A percentile compares a stretch with the other conserved stretches of the same genome.
Evolutionary conservation across 2,797 vertebrate species (phyloP).

Genomic region (Spinus olivaceus): DNA sequence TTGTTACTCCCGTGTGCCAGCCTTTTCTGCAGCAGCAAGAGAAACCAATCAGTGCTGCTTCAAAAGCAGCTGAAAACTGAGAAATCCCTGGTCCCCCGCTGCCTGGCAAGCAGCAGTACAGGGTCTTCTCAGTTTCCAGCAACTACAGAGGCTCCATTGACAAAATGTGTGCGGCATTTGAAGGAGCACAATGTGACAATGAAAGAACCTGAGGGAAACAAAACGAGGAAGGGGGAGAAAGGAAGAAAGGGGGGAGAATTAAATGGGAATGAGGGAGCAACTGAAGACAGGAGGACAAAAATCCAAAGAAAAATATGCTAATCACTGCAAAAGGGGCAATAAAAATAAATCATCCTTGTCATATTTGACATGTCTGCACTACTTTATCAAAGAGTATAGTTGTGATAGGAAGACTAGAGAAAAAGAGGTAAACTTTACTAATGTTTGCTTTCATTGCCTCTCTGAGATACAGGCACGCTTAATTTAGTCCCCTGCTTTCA

Average conservation of each 20-base stretch:
- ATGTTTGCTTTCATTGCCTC: not conserved
- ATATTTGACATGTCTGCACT: not conserved
- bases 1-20: conserved; percentile 57
- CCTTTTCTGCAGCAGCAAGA: conserved; percentile 50
- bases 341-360: not conserved
- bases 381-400: not conserved
- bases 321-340: not conserved
- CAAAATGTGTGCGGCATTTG: conserved; percentile 25
- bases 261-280: not conserved
- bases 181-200: conserved; percentile 55
- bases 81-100: conserved; percentile 54
- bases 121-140: conserved; percentile 59
- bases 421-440: not conserved
- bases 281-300: not conserved
- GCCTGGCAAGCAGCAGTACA: conserved; percentile 47
- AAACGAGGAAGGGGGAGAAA: not conserved
- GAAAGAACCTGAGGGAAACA: conserved; percentile 50
- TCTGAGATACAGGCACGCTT: not conserved
- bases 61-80: conserved; percentile 67
- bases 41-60: conserved; percentile 56
- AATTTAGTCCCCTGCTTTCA: not conserved
- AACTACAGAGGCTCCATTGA: conserved; percentile 63
- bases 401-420: not conserved
- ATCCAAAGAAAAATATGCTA: conserved; percentile 4
- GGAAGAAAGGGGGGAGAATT: not conserved